These are phyloP conservation scores for Panagrolaimus sp. DNA, from an alignment of 1,140 invertebrate species.

Conservation along the genomic window DNA sequence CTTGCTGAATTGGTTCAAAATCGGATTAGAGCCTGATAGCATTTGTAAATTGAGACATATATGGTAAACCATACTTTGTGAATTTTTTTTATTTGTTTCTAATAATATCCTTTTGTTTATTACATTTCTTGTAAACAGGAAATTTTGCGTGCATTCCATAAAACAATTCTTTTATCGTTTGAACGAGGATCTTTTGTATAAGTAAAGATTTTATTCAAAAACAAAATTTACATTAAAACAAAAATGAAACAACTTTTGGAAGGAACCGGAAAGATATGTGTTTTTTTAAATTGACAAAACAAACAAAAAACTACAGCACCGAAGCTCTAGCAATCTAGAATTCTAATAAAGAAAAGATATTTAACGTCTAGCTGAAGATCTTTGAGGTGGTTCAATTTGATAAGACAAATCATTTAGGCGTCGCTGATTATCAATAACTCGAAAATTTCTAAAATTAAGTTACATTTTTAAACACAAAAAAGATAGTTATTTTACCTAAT, in stretches of 20 bases:
- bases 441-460: slow-evolving; percentile 63
- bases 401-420: slow-evolving; percentile 70
- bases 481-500: slow-evolving; percentile 21
- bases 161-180: too few species aligned
- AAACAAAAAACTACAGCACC: neutral
- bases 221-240: neutral
- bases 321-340: neutral
- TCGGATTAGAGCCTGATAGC: too few species aligned
- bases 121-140: too few species aligned
- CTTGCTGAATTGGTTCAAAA: too few species aligned
- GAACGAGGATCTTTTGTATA: too few species aligned
- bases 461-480: slow-evolving; percentile 22
- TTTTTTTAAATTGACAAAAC: neutral
- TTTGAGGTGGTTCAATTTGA: slow-evolving; percentile 61
- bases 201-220: neutral
- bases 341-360: too few species aligned
- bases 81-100: too few species aligned
- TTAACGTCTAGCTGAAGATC: slow-evolving; percentile 67
- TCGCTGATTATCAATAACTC: slow-evolving; percentile 74
- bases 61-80: too few species aligned
- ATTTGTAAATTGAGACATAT: too few species aligned
- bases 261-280: neutral
- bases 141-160: too few species aligned
- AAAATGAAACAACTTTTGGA: neutral
- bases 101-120: too few species aligned